Percentiles rank a stretch among this genome's conserved stretches.
Conservation (phyloP, 2,113 vertebrate genomes). For the Geococcyx californianus region DNA sequence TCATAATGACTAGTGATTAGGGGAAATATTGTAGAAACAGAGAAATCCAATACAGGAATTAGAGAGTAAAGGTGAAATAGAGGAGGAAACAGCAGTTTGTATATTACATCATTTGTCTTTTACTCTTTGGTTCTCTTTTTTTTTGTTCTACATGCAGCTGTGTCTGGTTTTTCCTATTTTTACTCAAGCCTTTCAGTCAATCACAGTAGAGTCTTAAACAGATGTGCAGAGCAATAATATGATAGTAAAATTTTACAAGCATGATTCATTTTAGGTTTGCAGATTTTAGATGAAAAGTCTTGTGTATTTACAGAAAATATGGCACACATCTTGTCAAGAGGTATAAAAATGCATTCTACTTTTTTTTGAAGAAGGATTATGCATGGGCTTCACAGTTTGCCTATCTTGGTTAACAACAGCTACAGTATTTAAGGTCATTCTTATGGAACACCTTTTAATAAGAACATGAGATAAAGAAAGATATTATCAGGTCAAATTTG, state of each 20-base stretch:
- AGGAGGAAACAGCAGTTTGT: neutral
- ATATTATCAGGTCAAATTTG: slow-evolving; percentile 1
- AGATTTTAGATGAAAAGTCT: slow-evolving; percentile 30
- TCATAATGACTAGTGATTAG: neutral
- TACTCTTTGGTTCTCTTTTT: neutral
- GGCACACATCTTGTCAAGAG: neutral
- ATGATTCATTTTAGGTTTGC: slow-evolving; percentile 40
- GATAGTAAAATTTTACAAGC: slow-evolving; percentile 42
- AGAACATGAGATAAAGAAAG: neutral
- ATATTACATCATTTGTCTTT: neutral
- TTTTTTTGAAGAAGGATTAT: neutral
- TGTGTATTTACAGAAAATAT: slow-evolving; percentile 47
- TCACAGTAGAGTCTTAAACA: slow-evolving; percentile 31
- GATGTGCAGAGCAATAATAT: slow-evolving; percentile 38
- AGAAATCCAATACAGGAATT: neutral
- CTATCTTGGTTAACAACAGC: neutral
- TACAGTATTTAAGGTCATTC: neutral
- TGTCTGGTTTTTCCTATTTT: slow-evolving; percentile 51
- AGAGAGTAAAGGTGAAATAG: neutral
- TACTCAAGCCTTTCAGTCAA: slow-evolving; percentile 24
- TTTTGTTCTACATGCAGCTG: slow-evolving; percentile 27
- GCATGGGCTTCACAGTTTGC: neutral
- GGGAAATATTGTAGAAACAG: neutral
- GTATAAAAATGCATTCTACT: slow-evolving; percentile 9
- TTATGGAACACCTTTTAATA: neutral